Evolutionary conservation across 2,113 vertebrate genomes (phyloP).

Genomic region (Hippocampus barbouri): DNA sequence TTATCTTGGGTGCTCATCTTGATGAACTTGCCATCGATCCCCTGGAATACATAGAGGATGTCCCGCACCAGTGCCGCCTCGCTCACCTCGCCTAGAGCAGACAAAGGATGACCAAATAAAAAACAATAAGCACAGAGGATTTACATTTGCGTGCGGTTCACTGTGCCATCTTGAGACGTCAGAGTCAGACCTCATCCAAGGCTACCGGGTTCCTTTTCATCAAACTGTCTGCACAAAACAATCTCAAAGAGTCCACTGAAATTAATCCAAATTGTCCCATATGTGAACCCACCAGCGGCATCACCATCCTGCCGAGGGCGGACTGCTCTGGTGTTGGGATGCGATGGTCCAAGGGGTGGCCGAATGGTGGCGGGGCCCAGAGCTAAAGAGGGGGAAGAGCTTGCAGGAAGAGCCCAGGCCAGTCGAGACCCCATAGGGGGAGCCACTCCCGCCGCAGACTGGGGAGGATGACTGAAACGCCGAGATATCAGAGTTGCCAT

Average conservation of each 20-base stretch:
- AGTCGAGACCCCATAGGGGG: constrained; percentile 85
- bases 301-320: constrained; percentile 82
- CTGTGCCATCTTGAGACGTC: neutral
- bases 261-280: neutral
- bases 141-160: neutral
- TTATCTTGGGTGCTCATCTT: constrained; percentile 89
- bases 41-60: constrained; percentile 96
- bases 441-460: constrained; percentile 56
- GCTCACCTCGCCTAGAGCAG: constrained; percentile 74
- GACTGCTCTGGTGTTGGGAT: constrained; percentile 62
- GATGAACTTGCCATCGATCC: constrained; percentile 94
- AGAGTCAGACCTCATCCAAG: neutral
- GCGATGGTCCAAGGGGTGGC: constrained; percentile 64
- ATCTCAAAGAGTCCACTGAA: neutral
- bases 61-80: constrained; percentile 90
- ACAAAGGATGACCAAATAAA: constrained; percentile 14
- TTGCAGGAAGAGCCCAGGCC: constrained; percentile 81
- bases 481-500: constrained; percentile 9
- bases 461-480: constrained; percentile 74
- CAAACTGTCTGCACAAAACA: neutral
- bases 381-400: constrained; percentile 75
- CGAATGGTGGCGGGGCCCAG: constrained; percentile 75
- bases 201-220: neutral
- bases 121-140: neutral
- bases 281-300: constrained; percentile 67